Conservation (phyloP, 2,113 vertebrate species). For the Pygoscelis adeliae region DNA sequence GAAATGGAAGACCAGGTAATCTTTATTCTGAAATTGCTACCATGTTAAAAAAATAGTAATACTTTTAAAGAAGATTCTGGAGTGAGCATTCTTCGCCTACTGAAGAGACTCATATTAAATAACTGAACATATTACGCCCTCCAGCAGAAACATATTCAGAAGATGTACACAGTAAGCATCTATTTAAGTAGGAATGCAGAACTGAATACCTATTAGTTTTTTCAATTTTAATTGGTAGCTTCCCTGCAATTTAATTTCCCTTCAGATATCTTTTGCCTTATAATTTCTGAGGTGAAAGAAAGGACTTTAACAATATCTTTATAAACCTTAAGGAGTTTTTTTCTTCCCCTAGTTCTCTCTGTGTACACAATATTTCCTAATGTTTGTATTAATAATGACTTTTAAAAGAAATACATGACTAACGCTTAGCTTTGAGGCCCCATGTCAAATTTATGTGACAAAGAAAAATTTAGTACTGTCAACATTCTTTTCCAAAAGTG, state of each 20-base stretch:
- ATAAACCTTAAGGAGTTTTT: background rate
- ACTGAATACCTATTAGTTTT: constrained; percentile 20
- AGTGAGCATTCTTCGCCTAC: background rate
- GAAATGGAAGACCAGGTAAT: background rate
- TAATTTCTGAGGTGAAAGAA: background rate
- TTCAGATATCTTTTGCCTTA: background rate
- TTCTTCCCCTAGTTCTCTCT: background rate
- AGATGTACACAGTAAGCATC: constrained; percentile 21
- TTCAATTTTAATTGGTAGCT: constrained; percentile 47
- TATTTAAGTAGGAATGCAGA: constrained; percentile 42
- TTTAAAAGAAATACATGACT: background rate
- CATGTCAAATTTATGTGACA: background rate
- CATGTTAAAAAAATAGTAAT: background rate
- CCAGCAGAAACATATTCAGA: constrained; percentile 25
- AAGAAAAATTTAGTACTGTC: background rate
- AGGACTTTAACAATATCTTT: background rate
- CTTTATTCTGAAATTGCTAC: constrained; percentile 1
- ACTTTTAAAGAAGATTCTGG: constrained; percentile 2
- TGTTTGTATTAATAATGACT: background rate
- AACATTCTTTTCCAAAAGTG: background rate
- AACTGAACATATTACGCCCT: constrained; percentile 42
- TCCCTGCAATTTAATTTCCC: constrained; percentile 45
- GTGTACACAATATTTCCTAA: background rate
- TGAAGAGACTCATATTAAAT: constrained; percentile 25
- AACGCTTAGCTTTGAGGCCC: background rate